A percentile compares a stretch with the other conserved stretches of the same genome.
phyloP scores from a whole-genome alignment of 2,888 invertebrate genomes.

The Shargacucullia verbasci region DNA sequence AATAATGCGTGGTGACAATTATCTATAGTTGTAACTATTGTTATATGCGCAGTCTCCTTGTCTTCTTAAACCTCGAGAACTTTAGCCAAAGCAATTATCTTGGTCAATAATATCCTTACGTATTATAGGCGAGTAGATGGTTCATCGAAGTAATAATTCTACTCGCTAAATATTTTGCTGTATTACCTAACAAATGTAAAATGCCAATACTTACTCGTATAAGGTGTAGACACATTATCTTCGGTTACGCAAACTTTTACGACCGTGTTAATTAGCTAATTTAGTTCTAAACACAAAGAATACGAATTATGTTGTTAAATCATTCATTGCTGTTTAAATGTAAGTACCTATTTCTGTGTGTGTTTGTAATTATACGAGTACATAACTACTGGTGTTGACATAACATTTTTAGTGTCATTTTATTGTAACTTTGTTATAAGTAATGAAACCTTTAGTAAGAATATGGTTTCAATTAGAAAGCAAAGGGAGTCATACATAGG shows the following conservation, averaged over 20 bases:
- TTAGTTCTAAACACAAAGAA: slow-evolving; percentile 50
- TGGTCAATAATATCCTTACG: slow-evolving; percentile 41
- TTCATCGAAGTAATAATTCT: slow-evolving; percentile 45
- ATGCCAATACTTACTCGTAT: slow-evolving; percentile 53
- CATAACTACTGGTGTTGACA: neutral
- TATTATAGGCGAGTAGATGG: slow-evolving; percentile 25
- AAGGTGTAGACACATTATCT: slow-evolving; percentile 45
- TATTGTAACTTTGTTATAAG: neutral
- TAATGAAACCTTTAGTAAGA: neutral
- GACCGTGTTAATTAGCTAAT: slow-evolving; percentile 65
- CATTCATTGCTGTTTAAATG: slow-evolving; percentile 9
- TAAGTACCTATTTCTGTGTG: neutral
- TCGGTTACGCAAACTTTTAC: slow-evolving; percentile 63
- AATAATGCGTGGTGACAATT: slow-evolving; percentile 35
- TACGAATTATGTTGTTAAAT: slow-evolving; percentile 38
- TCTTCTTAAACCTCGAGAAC: slow-evolving; percentile 29
- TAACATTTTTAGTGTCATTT: neutral
- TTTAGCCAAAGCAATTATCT: slow-evolving; percentile 46
- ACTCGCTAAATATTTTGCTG: slow-evolving; percentile 51
- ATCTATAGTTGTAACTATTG: slow-evolving; percentile 25
- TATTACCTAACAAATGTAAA: slow-evolving; percentile 65
- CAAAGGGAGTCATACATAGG: no score
- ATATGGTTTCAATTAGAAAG: no score
- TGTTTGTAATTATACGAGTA: slow-evolving; percentile 1
- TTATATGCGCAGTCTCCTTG: slow-evolving; percentile 32